phyloP scores from a whole-genome alignment of 2,113 vertebrate genomes.

The Eretmochelys imbricata region DNA sequence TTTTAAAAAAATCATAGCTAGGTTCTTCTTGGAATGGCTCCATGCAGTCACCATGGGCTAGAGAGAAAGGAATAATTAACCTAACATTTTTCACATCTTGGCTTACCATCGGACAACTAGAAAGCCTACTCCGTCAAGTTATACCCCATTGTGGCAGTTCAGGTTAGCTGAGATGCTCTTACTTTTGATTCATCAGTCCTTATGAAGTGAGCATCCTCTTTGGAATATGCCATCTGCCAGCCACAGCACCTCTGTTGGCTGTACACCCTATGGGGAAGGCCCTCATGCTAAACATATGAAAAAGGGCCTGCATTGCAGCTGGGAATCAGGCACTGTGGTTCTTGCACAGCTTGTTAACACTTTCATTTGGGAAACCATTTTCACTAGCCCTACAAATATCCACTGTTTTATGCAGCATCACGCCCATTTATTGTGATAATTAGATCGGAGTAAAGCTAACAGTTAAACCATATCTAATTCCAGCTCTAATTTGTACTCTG shows the following conservation, averaged over 20 bases:
- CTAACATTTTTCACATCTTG: neutral
- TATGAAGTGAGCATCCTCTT: fast-evolving
- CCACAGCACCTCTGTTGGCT: neutral
- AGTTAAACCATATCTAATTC: neutral
- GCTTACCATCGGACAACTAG: neutral
- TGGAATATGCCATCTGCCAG: neutral
- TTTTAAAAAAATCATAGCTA: fast-evolving
- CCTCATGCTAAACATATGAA: neutral
- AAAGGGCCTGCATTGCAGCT: too few species aligned
- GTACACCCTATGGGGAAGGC: neutral
- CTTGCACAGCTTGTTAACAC: fast-evolving
- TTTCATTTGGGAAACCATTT: neutral
- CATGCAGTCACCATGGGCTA: neutral
- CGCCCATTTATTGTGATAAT: neutral
- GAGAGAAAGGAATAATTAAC: neutral
- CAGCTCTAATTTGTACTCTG: neutral
- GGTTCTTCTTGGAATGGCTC: neutral
- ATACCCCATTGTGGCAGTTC: fast-evolving
- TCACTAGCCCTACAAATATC: neutral
- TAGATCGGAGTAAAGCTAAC: neutral
- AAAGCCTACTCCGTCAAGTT: fast-evolving
- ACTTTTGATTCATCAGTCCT: fast-evolving
- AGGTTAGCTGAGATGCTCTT: neutral
- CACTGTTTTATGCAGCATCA: neutral
- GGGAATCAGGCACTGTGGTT: fast-evolving